Evolutionary conservation across 2,113 vertebrate genomes (phyloP), one percentile per base, ranked within the genome.

Genomic region (Ochotona curzoniae): DNA sequence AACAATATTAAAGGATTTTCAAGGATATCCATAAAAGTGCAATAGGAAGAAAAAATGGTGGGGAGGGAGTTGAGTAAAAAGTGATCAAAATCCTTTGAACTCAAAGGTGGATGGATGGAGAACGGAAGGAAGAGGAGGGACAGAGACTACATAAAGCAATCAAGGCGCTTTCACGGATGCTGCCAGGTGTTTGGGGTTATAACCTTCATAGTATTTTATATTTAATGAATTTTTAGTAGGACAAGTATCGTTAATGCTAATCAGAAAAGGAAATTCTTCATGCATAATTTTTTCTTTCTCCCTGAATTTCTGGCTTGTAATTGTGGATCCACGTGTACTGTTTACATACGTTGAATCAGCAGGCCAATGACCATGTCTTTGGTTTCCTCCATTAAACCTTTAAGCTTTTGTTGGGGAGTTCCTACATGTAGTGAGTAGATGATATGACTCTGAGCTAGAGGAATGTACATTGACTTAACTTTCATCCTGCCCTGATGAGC

Each of bases 1-100:
- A 87, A 90, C 12, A n/a, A 79, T 81, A 32, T 80, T 78, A 87
- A 82, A 47, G 57, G 57, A 86, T 83, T 75, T 75, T 83, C 51
- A 88, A 75, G n/a, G 47, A 63, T 38, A 80, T n/a, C 30, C 12
- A 54, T 76, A 15, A 81, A 61, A 47, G 21, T 63, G n/a, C 84
- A 91, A 57, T 78, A 82, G 81, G 71, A 51, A 84, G 88, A 63
- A 75, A 83, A 69, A 14, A 4, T n/a, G 70, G 60, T 67, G 76
- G 73, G 13, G 10, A 28, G 25, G 20, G 28, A 20, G 28, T 74
- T 61, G 35, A 79, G 49, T 78, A 35, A 71, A 66, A 47, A 51
- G 23, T 13, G 38, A 14, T 83, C 60, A 4, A 4, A 30, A 15
- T 60, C 92, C 70, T 92, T 26, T 81, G 90, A 91, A 90, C 17